Base-by-base conservation (phyloP, 2,888 invertebrate species). In the Endomychus coccineus region DNA sequence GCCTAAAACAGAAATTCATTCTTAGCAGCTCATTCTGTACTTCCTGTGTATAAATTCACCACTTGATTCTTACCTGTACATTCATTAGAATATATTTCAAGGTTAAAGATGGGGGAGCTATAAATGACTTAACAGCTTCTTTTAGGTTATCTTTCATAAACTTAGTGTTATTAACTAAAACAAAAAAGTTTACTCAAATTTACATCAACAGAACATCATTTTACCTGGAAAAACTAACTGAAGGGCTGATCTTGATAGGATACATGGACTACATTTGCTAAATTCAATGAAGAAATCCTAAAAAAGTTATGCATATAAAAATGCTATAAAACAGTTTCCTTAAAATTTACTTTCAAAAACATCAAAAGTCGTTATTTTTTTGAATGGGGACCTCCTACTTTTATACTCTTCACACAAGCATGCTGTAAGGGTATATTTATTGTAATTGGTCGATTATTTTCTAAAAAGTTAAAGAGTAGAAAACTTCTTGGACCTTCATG, bases 221-320 rank as follows among this genome's bases (percentile, higher is more conserved):
- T 64, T 59, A 35, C 71, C 73, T 40, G 83, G 71, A 62, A 89
- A 90, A 16, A 90, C 69, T 42, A 86, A 72, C 62, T 91, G 94
- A 3, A 95, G 69, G 22, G 92, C 80, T 27, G 94, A 92, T 35
- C 96, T 77, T 1, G 94, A 92, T 5, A 96, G 73, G 39, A 95
- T 88, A 65, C 95, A 95, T 2, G 94, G 90, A 1, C 78, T 78
- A 42, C 78, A 76, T 54, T 81, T 80, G 56, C 94, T 94, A 66
- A 94, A 94, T 55, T 92, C 89, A 63, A 87, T 80, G 66, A 95
- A 91, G 66, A 92, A 90, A 59, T 95, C 91, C 88, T 86, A 61
- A 24, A 62, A 65, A 49, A 50, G 16, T 3, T n/a, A n/a, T n/a
- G n/a, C n/a, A n/a, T n/a, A n/a, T n/a, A n/a, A n/a, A n/a, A n/a